A percentile compares a stretch with the other conserved stretches of the same genome.
phyloP scores from a whole-genome alignment of 2,888 invertebrate species.

The Dolichopus griseipennis region DNA sequence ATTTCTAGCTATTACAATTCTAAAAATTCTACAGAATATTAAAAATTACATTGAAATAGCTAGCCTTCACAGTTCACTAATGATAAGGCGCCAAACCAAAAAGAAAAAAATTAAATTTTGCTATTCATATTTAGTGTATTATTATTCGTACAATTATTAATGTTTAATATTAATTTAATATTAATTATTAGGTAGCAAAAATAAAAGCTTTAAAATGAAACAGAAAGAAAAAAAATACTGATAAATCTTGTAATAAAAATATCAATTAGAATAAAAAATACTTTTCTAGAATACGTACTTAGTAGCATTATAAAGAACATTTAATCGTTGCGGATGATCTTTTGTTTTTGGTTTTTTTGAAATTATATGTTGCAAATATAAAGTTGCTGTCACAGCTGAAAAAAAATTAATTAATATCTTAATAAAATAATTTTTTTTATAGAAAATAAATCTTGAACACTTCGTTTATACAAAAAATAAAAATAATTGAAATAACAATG shows the following conservation, averaged over 20 bases:
- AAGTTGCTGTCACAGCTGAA: constrained; percentile 38
- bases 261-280: background rate
- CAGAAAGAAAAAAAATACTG: background rate
- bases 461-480: too few species aligned
- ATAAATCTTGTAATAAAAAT: background rate
- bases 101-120: background rate
- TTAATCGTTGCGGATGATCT: constrained; percentile 34
- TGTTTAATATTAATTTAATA: background rate
- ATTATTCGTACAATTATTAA: background rate
- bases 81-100: background rate
- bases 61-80: background rate
- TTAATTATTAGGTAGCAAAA: background rate
- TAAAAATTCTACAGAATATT: too few species aligned
- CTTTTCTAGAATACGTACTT: constrained; percentile 30
- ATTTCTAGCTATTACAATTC: too few species aligned
- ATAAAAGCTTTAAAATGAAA: background rate
- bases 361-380: constrained; percentile 40
- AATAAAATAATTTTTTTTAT: too few species aligned
- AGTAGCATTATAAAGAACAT: constrained; percentile 41
- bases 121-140: background rate
- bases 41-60: too few species aligned
- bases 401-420: constrained; percentile 2
- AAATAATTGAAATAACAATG: too few species aligned
- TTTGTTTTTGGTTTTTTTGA: constrained; percentile 37
- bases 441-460: too few species aligned